A percentile compares a stretch with the other conserved stretches of the same genome.
Evolutionary conservation across 2,113 vertebrate genomes (phyloP).

Genomic region (Halichoerus grypus): DNA sequence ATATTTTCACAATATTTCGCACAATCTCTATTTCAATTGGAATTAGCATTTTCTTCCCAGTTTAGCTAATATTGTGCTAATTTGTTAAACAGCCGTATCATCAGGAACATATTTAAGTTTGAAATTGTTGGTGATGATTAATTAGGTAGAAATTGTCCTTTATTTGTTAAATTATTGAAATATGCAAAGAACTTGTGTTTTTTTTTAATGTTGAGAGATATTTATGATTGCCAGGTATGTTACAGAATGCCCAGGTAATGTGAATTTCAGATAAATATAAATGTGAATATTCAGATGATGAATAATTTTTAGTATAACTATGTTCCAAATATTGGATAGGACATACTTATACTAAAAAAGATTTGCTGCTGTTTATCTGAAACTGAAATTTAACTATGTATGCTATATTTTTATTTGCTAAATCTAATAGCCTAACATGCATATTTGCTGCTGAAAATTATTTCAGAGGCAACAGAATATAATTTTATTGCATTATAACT

Average conservation of each 20-base stretch:
- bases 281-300: not conserved
- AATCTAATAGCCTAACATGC: not conserved
- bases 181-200: not conserved
- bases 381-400: not conserved
- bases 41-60: not conserved
- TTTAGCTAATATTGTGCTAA: not conserved
- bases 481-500: not conserved
- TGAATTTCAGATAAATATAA: conserved; percentile 26
- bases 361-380: not conserved
- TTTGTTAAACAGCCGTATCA: not conserved
- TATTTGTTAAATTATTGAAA: conserved; percentile 6
- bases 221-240: not conserved
- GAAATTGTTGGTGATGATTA: not conserved
- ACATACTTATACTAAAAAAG: not conserved
- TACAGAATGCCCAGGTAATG: not conserved
- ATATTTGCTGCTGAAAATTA: not conserved
- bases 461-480: conserved; percentile 12
- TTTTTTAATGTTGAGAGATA: not conserved
- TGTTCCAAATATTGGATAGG: not conserved
- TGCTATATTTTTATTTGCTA: not conserved
- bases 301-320: not conserved
- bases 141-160: not conserved
- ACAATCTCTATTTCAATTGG: not conserved
- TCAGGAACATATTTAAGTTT: not conserved
- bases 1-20: not conserved